These are phyloP conservation scores for Alosa alosa DNA, from an alignment of 2,113 vertebrate genomes.

Conservation along the genomic window DNA sequence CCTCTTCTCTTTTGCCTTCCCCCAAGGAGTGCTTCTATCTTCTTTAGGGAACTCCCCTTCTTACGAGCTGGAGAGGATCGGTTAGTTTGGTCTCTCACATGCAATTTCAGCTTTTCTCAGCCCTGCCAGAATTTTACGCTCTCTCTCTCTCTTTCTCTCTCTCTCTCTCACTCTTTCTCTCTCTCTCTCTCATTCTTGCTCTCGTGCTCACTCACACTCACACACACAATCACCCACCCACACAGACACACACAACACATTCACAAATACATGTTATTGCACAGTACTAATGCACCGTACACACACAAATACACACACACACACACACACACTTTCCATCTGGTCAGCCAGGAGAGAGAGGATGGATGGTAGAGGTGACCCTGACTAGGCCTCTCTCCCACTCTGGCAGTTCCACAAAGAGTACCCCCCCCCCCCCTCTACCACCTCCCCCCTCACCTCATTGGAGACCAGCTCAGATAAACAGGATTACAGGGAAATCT, in stretches of 20 bases:
- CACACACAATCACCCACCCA: too few relatives aligned
- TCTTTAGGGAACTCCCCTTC: neutral
- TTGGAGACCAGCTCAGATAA: neutral
- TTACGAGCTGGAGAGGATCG: neutral
- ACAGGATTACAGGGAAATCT: conserved; percentile 27
- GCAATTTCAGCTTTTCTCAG: neutral
- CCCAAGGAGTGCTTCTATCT: neutral
- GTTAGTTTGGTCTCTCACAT: neutral
- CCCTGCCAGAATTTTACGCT: neutral
- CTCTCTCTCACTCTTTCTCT: too few relatives aligned
- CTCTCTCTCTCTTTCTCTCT: too few relatives aligned
- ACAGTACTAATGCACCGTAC: neutral
- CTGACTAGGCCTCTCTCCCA: neutral
- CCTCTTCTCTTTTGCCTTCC: neutral
- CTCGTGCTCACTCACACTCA: too few relatives aligned
- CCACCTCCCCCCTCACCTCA: neutral
- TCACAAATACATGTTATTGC: too few relatives aligned
- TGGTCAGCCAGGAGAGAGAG: neutral
- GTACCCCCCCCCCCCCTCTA: neutral
- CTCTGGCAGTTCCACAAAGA: neutral
- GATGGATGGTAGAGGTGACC: neutral
- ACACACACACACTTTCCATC: conserved; percentile 6
- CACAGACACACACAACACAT: too few relatives aligned
- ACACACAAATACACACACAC: neutral
- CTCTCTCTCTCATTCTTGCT: too few relatives aligned